Base-by-base conservation (phyloP, 2,888 invertebrate species). In the Lymantria monacha region DNA sequence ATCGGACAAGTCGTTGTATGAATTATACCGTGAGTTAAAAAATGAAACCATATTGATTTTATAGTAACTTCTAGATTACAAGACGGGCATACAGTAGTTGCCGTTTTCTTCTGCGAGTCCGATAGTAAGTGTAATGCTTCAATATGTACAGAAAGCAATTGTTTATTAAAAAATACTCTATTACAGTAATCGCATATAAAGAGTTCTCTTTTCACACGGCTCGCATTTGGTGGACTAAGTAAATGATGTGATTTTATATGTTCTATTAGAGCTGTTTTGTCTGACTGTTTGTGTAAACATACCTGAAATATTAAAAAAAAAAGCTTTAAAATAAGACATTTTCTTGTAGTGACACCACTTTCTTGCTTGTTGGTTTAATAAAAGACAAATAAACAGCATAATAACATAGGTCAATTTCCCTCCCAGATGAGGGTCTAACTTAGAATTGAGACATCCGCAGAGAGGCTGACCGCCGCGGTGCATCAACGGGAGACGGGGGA, bases 131-230 rank as follows among this genome's bases (percentile, higher is more conserved):
- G 77, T 0, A 43, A 44, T 1, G 60, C 54, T 0, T 42, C 36
- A 0, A 83, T 72, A 14, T 87, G 88, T 0, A 63, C 33, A 0
- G 53, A 14, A 0, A 88, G 45, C 0, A 82, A 47, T 0, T 54
- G 40, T 40, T 87, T 87, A 52, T 86, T 86, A 57, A 87, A 87
- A 60, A 84, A 87, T 5, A 87, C 43, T 0, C 63, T 49, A 0
- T 59, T 14, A 11, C 88, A 87, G 0, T 58, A 0, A 0, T 82
- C 61, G 7, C 88, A 88, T 0, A 85, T 59, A 49, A 65, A 88
- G 1, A 84, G 66, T 15, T 85, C 74, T 0, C 81, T 60, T 51
- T 85, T 81, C 0, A 88, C 58, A 0, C 76, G 48, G 0, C 46
- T 45, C 0, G 86, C 77, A 0, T 66, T 49, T 0, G 72, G 70